Evolutionary conservation across 2,113 vertebrate genomes (phyloP).

Genomic region (Tautogolabrus adspersus): DNA sequence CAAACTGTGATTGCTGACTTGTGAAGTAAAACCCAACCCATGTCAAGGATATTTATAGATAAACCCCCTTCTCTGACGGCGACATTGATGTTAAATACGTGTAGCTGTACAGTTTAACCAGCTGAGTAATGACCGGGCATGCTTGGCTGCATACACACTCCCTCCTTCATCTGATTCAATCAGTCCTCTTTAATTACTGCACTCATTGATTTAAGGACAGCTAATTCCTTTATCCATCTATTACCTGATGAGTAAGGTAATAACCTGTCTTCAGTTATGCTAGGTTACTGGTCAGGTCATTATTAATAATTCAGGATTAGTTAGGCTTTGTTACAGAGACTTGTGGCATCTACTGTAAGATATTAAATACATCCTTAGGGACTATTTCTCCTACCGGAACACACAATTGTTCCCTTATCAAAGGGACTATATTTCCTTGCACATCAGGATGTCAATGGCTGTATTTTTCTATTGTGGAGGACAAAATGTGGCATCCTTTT

Average conservation of each 20-base stretch:
- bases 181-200: slow-evolving; percentile 67
- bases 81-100: slow-evolving; percentile 3
- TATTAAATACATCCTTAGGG: slow-evolving; percentile 11
- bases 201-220: slow-evolving; percentile 74
- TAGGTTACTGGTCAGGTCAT: slow-evolving; percentile 40
- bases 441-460: slow-evolving; percentile 14
- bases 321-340: slow-evolving; percentile 28
- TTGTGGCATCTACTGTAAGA: slow-evolving; percentile 8
- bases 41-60: background rate
- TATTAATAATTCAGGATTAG: slow-evolving; percentile 59
- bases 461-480: slow-evolving; percentile 29
- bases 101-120: slow-evolving; percentile 28
- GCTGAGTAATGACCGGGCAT: slow-evolving; percentile 35
- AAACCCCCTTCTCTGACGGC: background rate
- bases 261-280: slow-evolving; percentile 14
- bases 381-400: background rate
- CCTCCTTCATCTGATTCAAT: slow-evolving; percentile 60
- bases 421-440: slow-evolving; percentile 15
- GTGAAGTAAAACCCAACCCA: background rate
- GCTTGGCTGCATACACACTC: slow-evolving; percentile 30
- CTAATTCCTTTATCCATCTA: slow-evolving; percentile 71
- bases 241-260: slow-evolving; percentile 26
- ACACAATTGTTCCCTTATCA: background rate
- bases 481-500: slow-evolving; percentile 19
- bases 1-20: slow-evolving; percentile 8